These are phyloP conservation scores for Heteractis magnifica DNA, from an alignment of 92 coral and sea anemone genomes.

Conservation along the genomic window DNA sequence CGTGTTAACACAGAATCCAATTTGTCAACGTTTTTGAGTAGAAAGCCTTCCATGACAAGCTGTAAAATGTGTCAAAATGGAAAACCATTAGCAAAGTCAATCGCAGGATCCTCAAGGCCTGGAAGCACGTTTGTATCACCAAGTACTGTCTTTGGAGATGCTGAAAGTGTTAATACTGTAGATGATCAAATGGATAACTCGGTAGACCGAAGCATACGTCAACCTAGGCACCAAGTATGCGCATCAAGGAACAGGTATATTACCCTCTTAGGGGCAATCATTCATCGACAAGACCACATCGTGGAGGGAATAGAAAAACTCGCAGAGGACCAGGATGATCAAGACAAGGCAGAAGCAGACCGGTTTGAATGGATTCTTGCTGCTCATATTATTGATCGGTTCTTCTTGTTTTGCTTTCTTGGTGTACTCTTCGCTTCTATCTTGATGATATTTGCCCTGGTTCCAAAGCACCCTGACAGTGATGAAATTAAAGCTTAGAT, in stretches of 20 bases:
- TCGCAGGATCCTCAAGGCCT: conserved; percentile 27
- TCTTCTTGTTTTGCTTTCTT: conserved; percentile 72
- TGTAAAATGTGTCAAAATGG: conserved; percentile 24
- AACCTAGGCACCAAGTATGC: conserved; percentile 7
- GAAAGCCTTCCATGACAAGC: conserved; percentile 23
- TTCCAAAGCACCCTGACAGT: conserved; percentile 25
- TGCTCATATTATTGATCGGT: conserved; percentile 84
- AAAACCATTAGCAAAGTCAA: conserved; percentile 10
- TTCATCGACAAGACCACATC: conserved; percentile 80
- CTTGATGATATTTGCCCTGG: conserved; percentile 54
- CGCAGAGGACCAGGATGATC: conserved; percentile 71
- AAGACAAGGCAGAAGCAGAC: conserved; percentile 58
- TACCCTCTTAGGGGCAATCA: conserved; percentile 28
- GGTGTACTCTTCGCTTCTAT: conserved; percentile 60
- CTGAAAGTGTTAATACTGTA: conserved; percentile 26
- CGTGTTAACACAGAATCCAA: conserved; percentile 25
- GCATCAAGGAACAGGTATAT: conserved; percentile 15
- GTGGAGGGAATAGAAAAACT: conserved; percentile 75
- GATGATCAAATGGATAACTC: conserved; percentile 31
- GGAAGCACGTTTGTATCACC: conserved; percentile 28
- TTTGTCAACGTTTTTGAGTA: conserved; percentile 14
- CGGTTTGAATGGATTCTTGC: conserved; percentile 90
- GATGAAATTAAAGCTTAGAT: conserved; percentile 9
- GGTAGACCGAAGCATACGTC: conserved; percentile 19
- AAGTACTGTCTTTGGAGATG: conserved; percentile 32